Conservation (phyloP, 2,797 vertebrate species). For the Basileuterus tristriatus region DNA sequence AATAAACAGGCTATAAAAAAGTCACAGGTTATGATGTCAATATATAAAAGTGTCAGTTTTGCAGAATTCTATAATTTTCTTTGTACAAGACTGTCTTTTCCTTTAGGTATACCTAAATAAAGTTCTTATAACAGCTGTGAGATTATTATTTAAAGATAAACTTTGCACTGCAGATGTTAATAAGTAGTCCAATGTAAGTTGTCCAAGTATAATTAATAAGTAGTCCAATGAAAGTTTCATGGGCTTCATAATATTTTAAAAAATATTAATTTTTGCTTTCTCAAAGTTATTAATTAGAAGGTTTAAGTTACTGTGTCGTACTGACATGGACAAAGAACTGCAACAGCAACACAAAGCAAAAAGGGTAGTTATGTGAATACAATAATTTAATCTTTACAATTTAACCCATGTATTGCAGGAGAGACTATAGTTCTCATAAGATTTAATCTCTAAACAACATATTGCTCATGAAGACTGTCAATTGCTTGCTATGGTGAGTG, state of each 20-base stretch:
- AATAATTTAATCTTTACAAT: not conserved
- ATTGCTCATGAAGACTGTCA: not conserved
- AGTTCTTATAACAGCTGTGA: not conserved
- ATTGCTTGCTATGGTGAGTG: accelerated
- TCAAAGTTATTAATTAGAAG: not conserved
- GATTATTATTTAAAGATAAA: not conserved
- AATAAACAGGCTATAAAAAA: not conserved
- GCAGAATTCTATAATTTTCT: not conserved
- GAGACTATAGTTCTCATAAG: not conserved
- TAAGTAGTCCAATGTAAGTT: too few relatives aligned
- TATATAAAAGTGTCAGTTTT: not conserved
- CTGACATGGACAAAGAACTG: not conserved
- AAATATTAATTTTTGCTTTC: not conserved
- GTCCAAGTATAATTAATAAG: too few relatives aligned
- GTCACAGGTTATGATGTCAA: not conserved
- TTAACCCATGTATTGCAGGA: not conserved
- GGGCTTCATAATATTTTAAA: not conserved
- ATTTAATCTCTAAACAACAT: not conserved
- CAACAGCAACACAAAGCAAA: not conserved
- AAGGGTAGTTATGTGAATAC: not conserved
- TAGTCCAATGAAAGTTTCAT: not conserved
- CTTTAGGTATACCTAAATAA: not conserved
- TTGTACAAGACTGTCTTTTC: not conserved
- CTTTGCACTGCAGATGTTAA: not conserved
- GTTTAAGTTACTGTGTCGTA: not conserved